Conservation (phyloP, 2,888 invertebrate genomes). For the Papilio demoleus region DNA sequence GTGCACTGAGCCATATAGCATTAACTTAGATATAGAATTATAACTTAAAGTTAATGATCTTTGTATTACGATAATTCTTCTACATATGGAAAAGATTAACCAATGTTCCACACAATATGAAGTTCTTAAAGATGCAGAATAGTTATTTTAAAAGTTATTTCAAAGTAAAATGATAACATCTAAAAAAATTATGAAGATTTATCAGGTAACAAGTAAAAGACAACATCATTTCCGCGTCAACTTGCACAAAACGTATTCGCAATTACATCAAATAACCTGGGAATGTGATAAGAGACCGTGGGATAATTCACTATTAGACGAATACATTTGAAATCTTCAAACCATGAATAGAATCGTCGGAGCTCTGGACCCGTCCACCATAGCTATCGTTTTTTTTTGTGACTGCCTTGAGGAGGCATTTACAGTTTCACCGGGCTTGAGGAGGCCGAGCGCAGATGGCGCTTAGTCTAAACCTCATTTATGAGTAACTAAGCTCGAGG, state of each 20-base stretch:
- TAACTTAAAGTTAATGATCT: slow-evolving; percentile 25
- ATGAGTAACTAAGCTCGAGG: too few species aligned
- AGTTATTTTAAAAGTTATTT: slow-evolving; percentile 15
- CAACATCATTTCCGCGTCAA: slow-evolving; percentile 25
- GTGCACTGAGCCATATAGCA: slow-evolving; percentile 31
- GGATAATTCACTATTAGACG: slow-evolving; percentile 39
- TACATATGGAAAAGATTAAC: too few species aligned
- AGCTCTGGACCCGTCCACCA: too few species aligned
- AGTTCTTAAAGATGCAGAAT: too few species aligned
- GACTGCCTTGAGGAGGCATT: too few species aligned
- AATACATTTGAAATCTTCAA: neutral
- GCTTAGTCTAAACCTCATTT: too few species aligned
- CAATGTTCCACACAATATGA: too few species aligned
- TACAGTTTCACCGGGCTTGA: too few species aligned
- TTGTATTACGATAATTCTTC: slow-evolving; percentile 21
- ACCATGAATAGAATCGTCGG: too few species aligned
- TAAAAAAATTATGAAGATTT: slow-evolving; percentile 8
- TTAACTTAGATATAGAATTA: slow-evolving; percentile 17
- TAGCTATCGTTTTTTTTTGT: too few species aligned
- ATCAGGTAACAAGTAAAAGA: slow-evolving; percentile 7
- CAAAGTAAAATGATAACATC: neutral
- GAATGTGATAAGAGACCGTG: slow-evolving; percentile 49
- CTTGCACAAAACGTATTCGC: slow-evolving; percentile 15
- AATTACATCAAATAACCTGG: slow-evolving; percentile 41
- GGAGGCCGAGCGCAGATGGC: too few species aligned